These are phyloP conservation scores for Menidia beryllina DNA, from an alignment of 2,113 vertebrate species.

Conservation along the genomic window DNA sequence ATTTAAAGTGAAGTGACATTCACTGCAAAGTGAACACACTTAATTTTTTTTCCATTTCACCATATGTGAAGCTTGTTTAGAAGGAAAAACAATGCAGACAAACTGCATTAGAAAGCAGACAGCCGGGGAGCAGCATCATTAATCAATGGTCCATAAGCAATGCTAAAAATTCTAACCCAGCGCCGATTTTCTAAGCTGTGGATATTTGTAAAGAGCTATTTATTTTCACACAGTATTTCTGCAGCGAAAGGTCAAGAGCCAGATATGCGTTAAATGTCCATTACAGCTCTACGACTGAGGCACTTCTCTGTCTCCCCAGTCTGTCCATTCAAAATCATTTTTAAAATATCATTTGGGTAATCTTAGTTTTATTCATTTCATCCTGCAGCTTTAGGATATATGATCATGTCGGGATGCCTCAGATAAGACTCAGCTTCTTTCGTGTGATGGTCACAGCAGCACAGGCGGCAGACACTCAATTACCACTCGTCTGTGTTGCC, in stretches of 20 bases:
- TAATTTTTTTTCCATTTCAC: constrained; percentile 60
- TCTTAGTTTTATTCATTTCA: constrained; percentile 30
- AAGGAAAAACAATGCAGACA: constrained; percentile 73
- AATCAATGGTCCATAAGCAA: constrained; percentile 74
- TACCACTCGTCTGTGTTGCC: constrained; percentile 37
- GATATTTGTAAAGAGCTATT: constrained; percentile 50
- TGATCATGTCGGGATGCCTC: constrained; percentile 31
- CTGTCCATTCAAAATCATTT: constrained; percentile 11
- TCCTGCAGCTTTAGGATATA: constrained; percentile 14
- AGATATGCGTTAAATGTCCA: constrained; percentile 45
- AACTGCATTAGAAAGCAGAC: constrained; percentile 73
- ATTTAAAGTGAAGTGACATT: constrained; percentile 59
- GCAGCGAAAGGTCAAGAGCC: constrained; percentile 22
- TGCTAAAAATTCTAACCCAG: constrained; percentile 54
- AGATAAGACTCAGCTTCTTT: constrained; percentile 36
- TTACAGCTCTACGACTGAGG: constrained; percentile 1
- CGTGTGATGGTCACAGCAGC: constrained; percentile 41
- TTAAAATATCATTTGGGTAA: background rate
- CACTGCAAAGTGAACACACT: constrained; percentile 64
- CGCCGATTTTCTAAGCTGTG: constrained; percentile 42
- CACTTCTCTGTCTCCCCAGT: constrained; percentile 2
- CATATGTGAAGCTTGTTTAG: constrained; percentile 58
- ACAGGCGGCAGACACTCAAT: constrained; percentile 60
- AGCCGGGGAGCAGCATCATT: constrained; percentile 59
- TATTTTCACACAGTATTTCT: constrained; percentile 29